Evolutionary conservation across 1,140 invertebrate genomes (phyloP).

Genomic region (Cydia fagiglandana): DNA sequence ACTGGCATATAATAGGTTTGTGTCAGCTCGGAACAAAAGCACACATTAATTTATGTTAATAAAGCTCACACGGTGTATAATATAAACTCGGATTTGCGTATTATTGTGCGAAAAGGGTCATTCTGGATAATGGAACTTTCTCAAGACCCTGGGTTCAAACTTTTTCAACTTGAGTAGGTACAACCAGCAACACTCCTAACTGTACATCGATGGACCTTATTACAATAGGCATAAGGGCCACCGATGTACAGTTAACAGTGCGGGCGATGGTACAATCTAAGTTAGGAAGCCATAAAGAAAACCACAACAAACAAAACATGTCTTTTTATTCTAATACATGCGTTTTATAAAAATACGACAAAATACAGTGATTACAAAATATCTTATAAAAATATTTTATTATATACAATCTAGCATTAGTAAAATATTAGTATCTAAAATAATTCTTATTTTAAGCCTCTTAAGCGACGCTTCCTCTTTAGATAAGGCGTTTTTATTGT

Average conservation of each 20-base stretch:
- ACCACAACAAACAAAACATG: constrained; percentile 76
- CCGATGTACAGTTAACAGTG: too few species aligned
- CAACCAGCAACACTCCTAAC: too few species aligned
- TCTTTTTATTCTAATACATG: constrained; percentile 73
- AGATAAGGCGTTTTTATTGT: constrained; percentile 3
- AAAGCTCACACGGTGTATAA: constrained; percentile 27
- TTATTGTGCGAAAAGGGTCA: background rate
- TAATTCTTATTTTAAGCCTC: constrained; percentile 29
- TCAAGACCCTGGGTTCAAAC: constrained; percentile 34
- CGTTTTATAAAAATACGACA: constrained; percentile 54
- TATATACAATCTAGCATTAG: constrained; percentile 47
- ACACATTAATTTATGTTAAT: constrained; percentile 25
- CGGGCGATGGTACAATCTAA: constrained; percentile 49
- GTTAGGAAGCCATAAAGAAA: constrained; percentile 70
- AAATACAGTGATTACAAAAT: constrained; percentile 59
- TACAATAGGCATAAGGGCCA: too few species aligned
- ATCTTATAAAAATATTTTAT: constrained; percentile 55
- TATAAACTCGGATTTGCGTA: background rate
- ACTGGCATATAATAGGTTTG: constrained; percentile 14
- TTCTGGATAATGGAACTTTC: background rate
- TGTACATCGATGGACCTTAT: too few species aligned
- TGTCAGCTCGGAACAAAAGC: constrained; percentile 21
- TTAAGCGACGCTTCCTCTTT: constrained; percentile 11
- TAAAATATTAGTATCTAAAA: constrained; percentile 32
- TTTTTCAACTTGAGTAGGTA: constrained; percentile 35